Evolutionary conservation across 53 echinoderm and acorn worm species (phyloP), one percentile per base, ranked within the genome.

Genomic region (Arbacia lixula): DNA sequence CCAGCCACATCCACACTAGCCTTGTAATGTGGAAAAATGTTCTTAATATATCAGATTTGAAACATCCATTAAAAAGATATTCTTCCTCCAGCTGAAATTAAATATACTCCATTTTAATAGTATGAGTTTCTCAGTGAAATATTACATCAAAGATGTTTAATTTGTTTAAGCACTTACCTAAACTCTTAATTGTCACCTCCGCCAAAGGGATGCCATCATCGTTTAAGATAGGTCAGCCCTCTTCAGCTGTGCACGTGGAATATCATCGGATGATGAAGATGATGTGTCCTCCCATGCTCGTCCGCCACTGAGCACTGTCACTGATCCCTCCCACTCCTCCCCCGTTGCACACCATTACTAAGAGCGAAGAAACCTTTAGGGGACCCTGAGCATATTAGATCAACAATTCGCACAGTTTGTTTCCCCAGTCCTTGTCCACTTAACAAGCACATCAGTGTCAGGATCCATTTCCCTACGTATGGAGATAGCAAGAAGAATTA

Each of bases 361-460:
- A 26, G 3, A 11, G 26, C 28, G 60, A 60, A 27, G 60, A 60
- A 60, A 60, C 60, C 12, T 60, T 60, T 0, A 60, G 60, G 60
- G 60, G 60, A 27, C 60, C 27, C 27, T 25, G 0, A 30, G 12
- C 60, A 60, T 12, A 60, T 6, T 30, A 60, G n/a, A 17, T 60
- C 60, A 60, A 26, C 60, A 8, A 60, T 30, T 60, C 60, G 27
- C 12, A 60, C 27, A 60, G 60, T 60, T 60, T 24, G 27, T 60
- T 60, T 60, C 17, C n/a, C 60, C 60, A 3, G 29, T 60, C 60
- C 60, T 60, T 2, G 60, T 17, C 55, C 55, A 54, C 55, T 54
- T 54, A 12, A 54, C 55, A 54, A 54, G 55, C 20, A 54, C 55
- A 54, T 54, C 55, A 21, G 55, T 54, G 55, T 54, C 55, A 54